Evolutionary conservation across 2,797 vertebrate genomes (phyloP), one percentile per base, ranked within the genome.

Genomic region (Argyrosomus regius): DNA sequence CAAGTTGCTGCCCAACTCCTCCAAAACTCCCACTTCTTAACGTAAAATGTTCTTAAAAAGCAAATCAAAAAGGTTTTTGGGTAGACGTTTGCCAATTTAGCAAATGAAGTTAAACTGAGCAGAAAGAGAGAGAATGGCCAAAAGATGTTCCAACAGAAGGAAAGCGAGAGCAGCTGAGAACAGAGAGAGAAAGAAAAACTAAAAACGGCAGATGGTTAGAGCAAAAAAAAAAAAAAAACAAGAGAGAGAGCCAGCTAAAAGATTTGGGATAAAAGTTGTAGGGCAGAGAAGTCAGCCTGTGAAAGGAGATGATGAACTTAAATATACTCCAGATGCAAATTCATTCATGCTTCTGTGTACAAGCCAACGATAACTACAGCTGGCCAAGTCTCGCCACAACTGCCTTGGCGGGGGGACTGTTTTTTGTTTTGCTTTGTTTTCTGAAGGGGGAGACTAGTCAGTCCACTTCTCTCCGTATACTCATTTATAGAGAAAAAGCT

Each of bases 281-380:
- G 56, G 41, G 45, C 46, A 53, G 39, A 79, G 57, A 78, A 58
- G 72, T 71, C 43, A 24, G 50, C 13, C 58, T 11, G 20, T 73
- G 41, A 80, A 39, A 63, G 58, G 50, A 65, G 50, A 79, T 0
- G 26, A 4, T 41, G 57, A 86, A 73, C 65, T 26, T 70, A 81
- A 90, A 87, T 77, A 72, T n/a, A 61, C 78, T 85, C 83, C 85
- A 86, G 81, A 81, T 46, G 43, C 57, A 72, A 67, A 87, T 88
- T 77, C 87, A 89, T 87, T 89, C 87, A 84, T 63, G 78, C 80
- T 86, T 78, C 74, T 75, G 75, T 70, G 78, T 26, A 12, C 53
- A 24, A 46, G 85, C 89, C 89, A 91, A 90, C 5, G 71, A 85
- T 53, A 87, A 86, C 83, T 60, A 7, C 1, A 22, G 52, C 65